Evolutionary conservation across 2,797 vertebrate genomes (phyloP).

Genomic region (Xerus rutilus): DNA sequence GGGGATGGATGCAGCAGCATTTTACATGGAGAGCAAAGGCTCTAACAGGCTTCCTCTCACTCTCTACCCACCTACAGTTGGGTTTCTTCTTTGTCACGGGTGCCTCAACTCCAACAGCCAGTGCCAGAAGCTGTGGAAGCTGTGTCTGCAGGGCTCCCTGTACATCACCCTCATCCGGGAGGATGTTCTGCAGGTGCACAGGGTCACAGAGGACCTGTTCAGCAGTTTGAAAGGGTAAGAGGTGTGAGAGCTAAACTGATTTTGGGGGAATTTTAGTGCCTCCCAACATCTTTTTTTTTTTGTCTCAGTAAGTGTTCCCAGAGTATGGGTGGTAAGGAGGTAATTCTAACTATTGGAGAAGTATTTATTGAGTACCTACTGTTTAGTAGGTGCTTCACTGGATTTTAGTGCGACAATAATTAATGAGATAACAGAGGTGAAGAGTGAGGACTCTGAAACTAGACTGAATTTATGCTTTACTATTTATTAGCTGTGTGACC

Average conservation of each 20-base stretch:
- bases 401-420: neutral
- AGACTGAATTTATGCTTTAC: neutral
- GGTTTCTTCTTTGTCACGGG: constrained; percentile 95
- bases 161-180: constrained; percentile 93
- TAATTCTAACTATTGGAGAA: constrained; percentile 64
- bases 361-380: neutral
- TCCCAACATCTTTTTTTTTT: neutral
- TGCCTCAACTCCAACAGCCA: constrained; percentile 90
- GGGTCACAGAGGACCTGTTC: constrained; percentile 94
- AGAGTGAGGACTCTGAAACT: neutral
- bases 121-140: constrained; percentile 95
- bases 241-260: neutral
- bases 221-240: constrained; percentile 93
- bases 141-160: constrained; percentile 92
- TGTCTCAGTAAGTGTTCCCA: neutral
- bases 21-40: too few relatives aligned
- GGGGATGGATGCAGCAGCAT: neutral
- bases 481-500: constrained; percentile 24
- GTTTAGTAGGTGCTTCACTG: neutral
- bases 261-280: neutral
- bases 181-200: constrained; percentile 93
- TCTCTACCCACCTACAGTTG: constrained; percentile 87
- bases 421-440: neutral
- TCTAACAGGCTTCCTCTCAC: constrained; percentile 20
- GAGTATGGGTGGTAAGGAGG: neutral